Base-by-base conservation (phyloP, 2,113 vertebrate species). In the Rhinichthys klamathensis region DNA sequence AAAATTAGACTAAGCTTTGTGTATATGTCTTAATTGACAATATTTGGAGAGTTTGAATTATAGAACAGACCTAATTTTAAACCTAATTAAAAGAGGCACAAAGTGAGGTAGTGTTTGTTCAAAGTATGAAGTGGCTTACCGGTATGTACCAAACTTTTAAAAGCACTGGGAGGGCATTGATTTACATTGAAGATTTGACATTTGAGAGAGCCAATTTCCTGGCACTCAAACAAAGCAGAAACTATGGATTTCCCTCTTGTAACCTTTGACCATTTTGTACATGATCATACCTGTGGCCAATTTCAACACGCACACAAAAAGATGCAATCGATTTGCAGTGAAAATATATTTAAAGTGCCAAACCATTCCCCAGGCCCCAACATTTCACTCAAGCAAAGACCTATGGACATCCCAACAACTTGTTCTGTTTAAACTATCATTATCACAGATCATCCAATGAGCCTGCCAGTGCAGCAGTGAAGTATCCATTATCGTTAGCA, bases 231-330 rank as follows among this genome's bases (percentile, higher is more conserved):
- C 78, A 87, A 85, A 87, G 67, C 56, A 27, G 46, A 80, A 75
- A 89, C 70, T 83, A 89, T 85, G 73, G 88, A 87, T 89, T 25
- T 84, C 21, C 3, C 13, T 49, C 35, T 12, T 65, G 54, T 82
- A 82, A 67, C 78, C 70, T 3, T 38, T 82, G 67, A 54, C 49
- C 72, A 72, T 82, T 87, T 89, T 69, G 61, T 51, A 73, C 54
- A 84, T 67, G 51, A 70, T 87, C 63, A 78, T 82, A 85, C 65
- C 56, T 82, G 72, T 46, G 56, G 82, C 85, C 85, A 77, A 54
- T 27, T 41, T 84, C 51, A 30, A 46, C 80, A 70, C 60, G 32
- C 63, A 23, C 41, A 30, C 49, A 78, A 56, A 67, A 38, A 32
- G 32, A 82, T 3, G 27, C 32, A 63, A 85, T 89, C 21, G 79